A percentile compares a stretch with the other conserved stretches of the same genome.
Evolutionary conservation across 2,888 invertebrate genomes (phyloP).

Genomic region (Pseudanteris insignis): DNA sequence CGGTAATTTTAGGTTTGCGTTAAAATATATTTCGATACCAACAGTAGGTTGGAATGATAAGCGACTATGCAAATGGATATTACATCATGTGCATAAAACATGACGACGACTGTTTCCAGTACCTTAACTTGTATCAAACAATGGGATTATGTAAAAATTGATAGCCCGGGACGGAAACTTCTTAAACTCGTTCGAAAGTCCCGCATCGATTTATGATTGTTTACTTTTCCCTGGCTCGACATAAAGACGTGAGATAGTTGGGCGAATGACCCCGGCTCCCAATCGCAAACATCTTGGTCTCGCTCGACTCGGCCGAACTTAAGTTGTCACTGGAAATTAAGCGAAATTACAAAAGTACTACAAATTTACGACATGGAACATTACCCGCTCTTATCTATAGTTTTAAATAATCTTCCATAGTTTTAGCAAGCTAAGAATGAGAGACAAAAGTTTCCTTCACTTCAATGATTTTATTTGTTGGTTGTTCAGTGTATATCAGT

Average conservation of each 20-base stretch:
- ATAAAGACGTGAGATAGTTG: constrained; percentile 20
- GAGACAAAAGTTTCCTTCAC: too few species aligned
- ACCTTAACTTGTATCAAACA: constrained; percentile 30
- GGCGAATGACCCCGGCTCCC: constrained; percentile 26
- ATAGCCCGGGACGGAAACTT: constrained; percentile 31
- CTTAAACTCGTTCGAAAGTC: constrained; percentile 30
- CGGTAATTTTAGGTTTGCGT: too few species aligned
- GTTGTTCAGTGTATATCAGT: too few species aligned
- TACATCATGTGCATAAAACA: constrained; percentile 24
- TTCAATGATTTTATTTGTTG: too few species aligned
- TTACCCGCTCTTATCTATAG: neutral
- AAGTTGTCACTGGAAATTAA: constrained; percentile 13
- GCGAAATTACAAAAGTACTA: constrained; percentile 5
- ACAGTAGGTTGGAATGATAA: constrained; percentile 6
- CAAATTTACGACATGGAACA: neutral
- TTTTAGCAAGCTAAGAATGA: too few species aligned
- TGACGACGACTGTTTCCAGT: constrained; percentile 22
- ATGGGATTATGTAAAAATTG: constrained; percentile 41
- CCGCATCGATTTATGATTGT: constrained; percentile 37
- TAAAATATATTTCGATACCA: too few species aligned
- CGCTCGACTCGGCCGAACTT: constrained; percentile 21
- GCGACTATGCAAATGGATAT: constrained; percentile 13
- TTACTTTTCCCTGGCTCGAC: constrained; percentile 27
- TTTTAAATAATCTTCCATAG: too few species aligned
- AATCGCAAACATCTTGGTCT: constrained; percentile 37